Base-by-base conservation (phyloP, 2,888 invertebrate species). In the Fragum sueziense region DNA sequence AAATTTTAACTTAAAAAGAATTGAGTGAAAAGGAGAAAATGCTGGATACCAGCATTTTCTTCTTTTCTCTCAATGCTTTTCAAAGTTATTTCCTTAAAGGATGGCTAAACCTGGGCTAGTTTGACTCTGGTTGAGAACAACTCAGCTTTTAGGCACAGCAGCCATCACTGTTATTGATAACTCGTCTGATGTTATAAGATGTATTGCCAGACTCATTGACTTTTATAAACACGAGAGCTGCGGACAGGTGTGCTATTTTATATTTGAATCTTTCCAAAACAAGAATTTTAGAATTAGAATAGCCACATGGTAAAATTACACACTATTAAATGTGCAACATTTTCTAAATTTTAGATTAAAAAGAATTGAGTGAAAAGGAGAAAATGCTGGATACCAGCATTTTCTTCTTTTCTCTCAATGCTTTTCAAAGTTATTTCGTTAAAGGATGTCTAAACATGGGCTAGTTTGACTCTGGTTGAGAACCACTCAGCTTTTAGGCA, bases 171-270 rank as follows among this genome's bases (percentile, higher is more conserved):
- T 99, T 17, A 99, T 99, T 99, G 98, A 99, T 94, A 97, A 97
- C 90, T 97, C 97, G 85, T 98, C 98, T 0, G 99, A 99, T 94
- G 96, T 99, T 33, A 97, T 99, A 87, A 97, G 97, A 93, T 99
- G 99, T 9, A 99, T 99, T 93, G 96, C 98, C 3, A 96, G 99
- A 41, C 95, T 99, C 80, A 97, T 98, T 89, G 96, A 97, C 94
- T 99, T 99, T 94, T 99, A 99, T 94, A 98, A 99, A 93, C 99
- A 99, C 93, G 99, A 99, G 94, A 98, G 98, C 57, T 99, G 99
- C 93, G 99, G 99, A 2, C 99, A 99, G 94, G 94, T 94, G 33
- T 3, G n/a, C n/a, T n/a, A n/a, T n/a, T n/a, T n/a, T n/a, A n/a
- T n/a, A n/a, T n/a, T n/a, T n/a, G n/a, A n/a, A n/a, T n/a, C n/a